phyloP scores from a whole-genome alignment of 2,888 invertebrate genomes.

The Hydraecia micacea region DNA sequence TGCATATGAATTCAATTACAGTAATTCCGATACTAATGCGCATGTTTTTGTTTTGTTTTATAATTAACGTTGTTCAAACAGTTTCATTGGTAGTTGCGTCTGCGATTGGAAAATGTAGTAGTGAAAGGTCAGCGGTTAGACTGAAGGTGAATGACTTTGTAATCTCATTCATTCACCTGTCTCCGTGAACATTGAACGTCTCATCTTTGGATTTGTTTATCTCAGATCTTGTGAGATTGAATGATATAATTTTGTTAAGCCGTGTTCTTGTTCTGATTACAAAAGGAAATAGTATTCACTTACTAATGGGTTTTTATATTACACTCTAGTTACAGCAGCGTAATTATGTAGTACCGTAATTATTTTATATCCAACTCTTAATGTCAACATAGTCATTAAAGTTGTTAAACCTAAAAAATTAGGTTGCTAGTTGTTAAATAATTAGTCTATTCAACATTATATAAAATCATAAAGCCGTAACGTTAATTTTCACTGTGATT shows the following conservation, averaged over 20 bases:
- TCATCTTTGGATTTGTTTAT: conserved; percentile 7
- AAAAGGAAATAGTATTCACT: not conserved
- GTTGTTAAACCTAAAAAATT: conserved; percentile 50
- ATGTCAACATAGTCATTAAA: conserved; percentile 8
- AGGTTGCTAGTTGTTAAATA: conserved; percentile 54
- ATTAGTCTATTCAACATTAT: conserved; percentile 57
- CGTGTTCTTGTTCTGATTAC: not conserved
- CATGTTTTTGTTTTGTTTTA: conserved; percentile 45
- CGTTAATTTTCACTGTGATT: conserved; percentile 53
- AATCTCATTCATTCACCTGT: conserved; percentile 43
- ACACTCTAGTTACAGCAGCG: conserved; percentile 11
- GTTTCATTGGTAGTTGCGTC: conserved; percentile 35
- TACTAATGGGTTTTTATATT: not conserved
- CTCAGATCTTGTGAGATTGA: conserved; percentile 9
- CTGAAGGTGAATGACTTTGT: conserved; percentile 46
- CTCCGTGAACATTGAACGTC: conserved; percentile 15
- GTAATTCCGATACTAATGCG: conserved; percentile 35
- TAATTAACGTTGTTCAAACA: conserved; percentile 39
- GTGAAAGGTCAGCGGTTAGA: conserved; percentile 58
- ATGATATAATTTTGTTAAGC: not conserved
- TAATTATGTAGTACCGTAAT: conserved; percentile 19
- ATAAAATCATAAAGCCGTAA: conserved; percentile 61
- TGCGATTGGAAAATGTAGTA: conserved; percentile 47
- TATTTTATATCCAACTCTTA: conserved; percentile 14
- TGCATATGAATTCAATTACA: conserved; percentile 23